Conservation (phyloP, 2,797 vertebrate species). For the Anas bahamensis region DNA sequence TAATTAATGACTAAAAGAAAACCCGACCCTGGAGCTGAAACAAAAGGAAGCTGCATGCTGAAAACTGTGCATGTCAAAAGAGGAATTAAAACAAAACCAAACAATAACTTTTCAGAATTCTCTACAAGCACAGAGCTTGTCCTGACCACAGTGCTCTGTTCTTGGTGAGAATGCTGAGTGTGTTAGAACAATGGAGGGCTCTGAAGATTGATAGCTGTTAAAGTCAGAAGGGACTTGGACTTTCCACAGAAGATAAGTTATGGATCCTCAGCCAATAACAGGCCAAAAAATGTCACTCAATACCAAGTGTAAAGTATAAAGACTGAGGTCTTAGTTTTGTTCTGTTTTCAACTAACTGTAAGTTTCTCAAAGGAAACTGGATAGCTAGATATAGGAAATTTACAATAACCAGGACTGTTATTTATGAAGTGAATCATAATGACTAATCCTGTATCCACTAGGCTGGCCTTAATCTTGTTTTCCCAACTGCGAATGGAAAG, state of each 20-base stretch:
- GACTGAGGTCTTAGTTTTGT: neutral
- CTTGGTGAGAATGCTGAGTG: neutral
- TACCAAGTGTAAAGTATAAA: neutral
- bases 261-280: constrained; percentile 16
- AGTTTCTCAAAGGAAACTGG: constrained; percentile 21
- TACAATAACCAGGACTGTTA: neutral
- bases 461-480: neutral
- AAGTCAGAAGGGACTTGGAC: constrained; percentile 13
- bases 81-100: constrained; percentile 28
- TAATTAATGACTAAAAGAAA: constrained; percentile 30
- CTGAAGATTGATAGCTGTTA: constrained; percentile 29
- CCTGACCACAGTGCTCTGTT: constrained; percentile 13
- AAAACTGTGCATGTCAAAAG: neutral
- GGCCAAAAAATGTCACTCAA: constrained; percentile 33
- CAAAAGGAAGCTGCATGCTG: constrained; percentile 10
- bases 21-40: neutral
- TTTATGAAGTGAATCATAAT: constrained; percentile 34
- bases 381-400: constrained; percentile 25
- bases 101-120: constrained; percentile 33
- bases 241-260: constrained; percentile 26
- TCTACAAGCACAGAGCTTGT: neutral
- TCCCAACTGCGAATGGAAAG: neutral
- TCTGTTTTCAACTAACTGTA: constrained; percentile 13
- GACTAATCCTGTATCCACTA: constrained; percentile 12
- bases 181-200: neutral